Evolutionary conservation across 2,888 invertebrate genomes (phyloP).

Genomic region (Leptopilina myrica): DNA sequence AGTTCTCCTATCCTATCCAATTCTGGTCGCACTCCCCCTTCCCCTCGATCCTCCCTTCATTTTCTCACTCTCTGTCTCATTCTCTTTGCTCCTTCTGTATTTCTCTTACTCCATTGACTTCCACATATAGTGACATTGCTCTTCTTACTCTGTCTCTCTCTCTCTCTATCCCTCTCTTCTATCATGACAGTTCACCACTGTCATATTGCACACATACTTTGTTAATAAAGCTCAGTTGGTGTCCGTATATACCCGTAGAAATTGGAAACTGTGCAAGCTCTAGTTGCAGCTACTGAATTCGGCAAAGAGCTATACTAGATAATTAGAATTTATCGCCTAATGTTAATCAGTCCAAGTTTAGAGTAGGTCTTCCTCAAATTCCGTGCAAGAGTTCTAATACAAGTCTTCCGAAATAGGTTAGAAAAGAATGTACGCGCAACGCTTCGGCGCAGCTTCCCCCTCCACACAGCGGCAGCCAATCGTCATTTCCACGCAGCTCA

Average conservation of each 20-base stretch:
- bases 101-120: constrained; percentile 1
- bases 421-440: no score
- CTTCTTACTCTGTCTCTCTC: constrained; percentile 15
- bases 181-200: constrained; percentile 29
- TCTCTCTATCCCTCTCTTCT: constrained; percentile 28
- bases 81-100: constrained; percentile 38
- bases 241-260: constrained; percentile 41
- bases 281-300: neutral
- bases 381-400: no score
- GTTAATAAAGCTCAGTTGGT: constrained; percentile 32
- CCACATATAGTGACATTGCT: constrained; percentile 20
- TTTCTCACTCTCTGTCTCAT: constrained; percentile 36
- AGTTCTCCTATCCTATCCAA: constrained; percentile 74
- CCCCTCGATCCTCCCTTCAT: constrained; percentile 43
- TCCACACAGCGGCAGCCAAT: no score
- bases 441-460: no score
- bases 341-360: neutral
- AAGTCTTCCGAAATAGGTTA: no score
- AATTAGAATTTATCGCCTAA: constrained; percentile 26
- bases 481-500: no score
- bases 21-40: constrained; percentile 67
- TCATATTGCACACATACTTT: constrained; percentile 41
- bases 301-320: constrained; percentile 19
- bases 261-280: constrained; percentile 25
- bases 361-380: no score